Percentiles rank a stretch among this genome's conserved stretches.
These are phyloP conservation scores for Anguilla anguilla DNA, from an alignment of 2,797 vertebrate species.

Conservation along the genomic window DNA sequence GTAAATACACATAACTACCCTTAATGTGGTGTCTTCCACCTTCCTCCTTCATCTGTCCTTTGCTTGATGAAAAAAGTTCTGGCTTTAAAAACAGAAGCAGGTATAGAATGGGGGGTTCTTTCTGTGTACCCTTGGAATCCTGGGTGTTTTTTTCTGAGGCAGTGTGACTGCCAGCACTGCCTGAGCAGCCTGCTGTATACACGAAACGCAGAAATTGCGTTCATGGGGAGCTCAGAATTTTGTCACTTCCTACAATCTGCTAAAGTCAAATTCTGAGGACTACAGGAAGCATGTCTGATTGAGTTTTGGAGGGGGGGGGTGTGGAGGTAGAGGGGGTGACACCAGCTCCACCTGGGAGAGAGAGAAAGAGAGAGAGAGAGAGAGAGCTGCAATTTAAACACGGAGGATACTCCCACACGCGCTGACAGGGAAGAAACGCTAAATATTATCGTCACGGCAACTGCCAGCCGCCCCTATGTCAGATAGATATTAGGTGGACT, in stretches of 20 bases:
- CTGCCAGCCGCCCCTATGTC: not conserved
- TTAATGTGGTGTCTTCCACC: not conserved
- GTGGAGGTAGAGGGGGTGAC: not conserved
- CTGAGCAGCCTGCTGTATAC: not conserved
- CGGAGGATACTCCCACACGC: not conserved
- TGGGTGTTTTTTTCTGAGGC: not conserved
- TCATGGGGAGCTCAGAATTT: not conserved
- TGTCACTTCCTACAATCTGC: not conserved
- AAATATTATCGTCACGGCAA: not conserved
- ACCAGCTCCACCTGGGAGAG: not conserved
- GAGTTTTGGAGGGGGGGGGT: not conserved
- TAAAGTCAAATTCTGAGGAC: not conserved
- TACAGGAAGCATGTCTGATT: not conserved
- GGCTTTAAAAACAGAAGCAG: not conserved
- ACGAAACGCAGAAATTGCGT: not conserved
- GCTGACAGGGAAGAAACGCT: not conserved
- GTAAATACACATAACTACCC: not conserved
- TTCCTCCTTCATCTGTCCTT: slow-evolving; percentile 34
- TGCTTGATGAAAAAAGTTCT: no score
- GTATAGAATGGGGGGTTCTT: not conserved
- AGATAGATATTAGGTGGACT: not conserved
- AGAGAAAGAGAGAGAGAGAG: not conserved
- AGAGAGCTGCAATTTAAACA: not conserved
- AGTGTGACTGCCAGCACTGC: not conserved
- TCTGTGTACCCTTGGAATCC: not conserved